A percentile compares a stretch with the other conserved stretches of the same genome.
phyloP scores from a whole-genome alignment of 2,888 invertebrate species.

The Acanthopleura granulata region DNA sequence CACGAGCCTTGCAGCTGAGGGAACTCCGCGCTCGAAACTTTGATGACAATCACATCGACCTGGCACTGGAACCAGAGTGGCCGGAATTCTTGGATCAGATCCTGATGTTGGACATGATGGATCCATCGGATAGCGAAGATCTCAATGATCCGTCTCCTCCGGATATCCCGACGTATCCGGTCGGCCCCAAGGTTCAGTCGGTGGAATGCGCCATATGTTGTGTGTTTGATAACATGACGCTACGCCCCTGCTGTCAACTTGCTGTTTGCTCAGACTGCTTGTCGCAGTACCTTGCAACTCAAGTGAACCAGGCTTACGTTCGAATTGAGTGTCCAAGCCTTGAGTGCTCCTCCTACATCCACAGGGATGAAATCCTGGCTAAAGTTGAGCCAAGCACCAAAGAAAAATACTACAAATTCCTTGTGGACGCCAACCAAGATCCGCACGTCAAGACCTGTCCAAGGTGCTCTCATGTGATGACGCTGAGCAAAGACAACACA shows the following conservation, averaged over 20 bases:
- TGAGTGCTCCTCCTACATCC: slow-evolving; percentile 57
- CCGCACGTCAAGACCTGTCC: slow-evolving; percentile 69
- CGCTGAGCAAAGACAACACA: slow-evolving; percentile 27
- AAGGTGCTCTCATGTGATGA: slow-evolving; percentile 60
- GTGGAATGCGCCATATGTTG: slow-evolving; percentile 62
- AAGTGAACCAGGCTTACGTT: slow-evolving; percentile 60
- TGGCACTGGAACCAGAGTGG: background rate
- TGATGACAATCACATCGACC: background rate
- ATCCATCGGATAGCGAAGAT: background rate
- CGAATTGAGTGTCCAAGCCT: slow-evolving; percentile 64
- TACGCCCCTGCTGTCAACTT: slow-evolving; percentile 64
- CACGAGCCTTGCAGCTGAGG: background rate
- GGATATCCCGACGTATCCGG: slow-evolving; percentile 2
- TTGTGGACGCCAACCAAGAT: slow-evolving; percentile 66
- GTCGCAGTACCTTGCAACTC: slow-evolving; percentile 51
- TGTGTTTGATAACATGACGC: slow-evolving; percentile 43
- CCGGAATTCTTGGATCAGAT: background rate
- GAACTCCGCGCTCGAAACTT: slow-evolving; percentile 4
- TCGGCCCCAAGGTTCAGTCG: background rate
- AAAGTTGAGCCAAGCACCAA: slow-evolving; percentile 55
- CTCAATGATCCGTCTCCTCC: background rate
- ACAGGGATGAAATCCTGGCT: slow-evolving; percentile 65
- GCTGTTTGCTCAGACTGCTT: slow-evolving; percentile 66
- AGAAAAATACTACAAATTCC: slow-evolving; percentile 62
- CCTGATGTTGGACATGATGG: background rate